These are phyloP conservation scores for Drosophila sulfurigaster DNA, from an alignment of 1,140 invertebrate genomes.

Conservation along the genomic window DNA sequence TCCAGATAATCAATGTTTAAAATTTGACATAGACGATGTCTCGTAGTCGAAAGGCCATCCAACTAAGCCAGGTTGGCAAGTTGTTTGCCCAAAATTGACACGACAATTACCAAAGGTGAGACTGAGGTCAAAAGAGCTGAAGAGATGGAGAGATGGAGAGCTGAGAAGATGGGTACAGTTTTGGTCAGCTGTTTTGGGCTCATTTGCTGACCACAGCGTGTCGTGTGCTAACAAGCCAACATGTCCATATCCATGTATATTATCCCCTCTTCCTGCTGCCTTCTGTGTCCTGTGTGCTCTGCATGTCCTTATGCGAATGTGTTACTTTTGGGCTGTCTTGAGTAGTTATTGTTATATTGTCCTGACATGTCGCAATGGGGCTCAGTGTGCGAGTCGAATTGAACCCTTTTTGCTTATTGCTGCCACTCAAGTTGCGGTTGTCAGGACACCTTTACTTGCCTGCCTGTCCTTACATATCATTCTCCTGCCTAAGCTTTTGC, in stretches of 20 bases:
- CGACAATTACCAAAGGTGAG: constrained; percentile 66
- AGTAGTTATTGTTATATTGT: constrained; percentile 79
- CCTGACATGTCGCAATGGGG: constrained; percentile 67
- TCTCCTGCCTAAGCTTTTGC: constrained; percentile 71
- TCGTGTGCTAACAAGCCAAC: constrained; percentile 80
- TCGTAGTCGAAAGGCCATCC: constrained; percentile 19
- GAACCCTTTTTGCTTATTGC: constrained; percentile 46
- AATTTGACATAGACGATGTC: constrained; percentile 69
- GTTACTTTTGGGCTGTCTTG: constrained; percentile 83
- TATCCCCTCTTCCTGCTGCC: background rate
- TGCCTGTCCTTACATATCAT: constrained; percentile 16
- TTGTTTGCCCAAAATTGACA: constrained; percentile 65
- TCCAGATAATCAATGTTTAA: constrained; percentile 85
- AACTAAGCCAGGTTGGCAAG: constrained; percentile 28
- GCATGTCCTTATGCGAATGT: constrained; percentile 58
- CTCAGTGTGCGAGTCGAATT: constrained; percentile 12
- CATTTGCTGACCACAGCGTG: constrained; percentile 79
- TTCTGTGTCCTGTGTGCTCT: background rate
- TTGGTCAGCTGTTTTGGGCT: constrained; percentile 58
- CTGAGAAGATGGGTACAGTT: background rate
- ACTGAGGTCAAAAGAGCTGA: constrained; percentile 9
- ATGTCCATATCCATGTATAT: constrained; percentile 4
- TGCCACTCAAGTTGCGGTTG: constrained; percentile 73
- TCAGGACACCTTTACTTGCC: constrained; percentile 13
- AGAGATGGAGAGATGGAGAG: background rate